Evolutionary conservation across 2,888 invertebrate species (phyloP).

Genomic region (Morpho achilles): DNA sequence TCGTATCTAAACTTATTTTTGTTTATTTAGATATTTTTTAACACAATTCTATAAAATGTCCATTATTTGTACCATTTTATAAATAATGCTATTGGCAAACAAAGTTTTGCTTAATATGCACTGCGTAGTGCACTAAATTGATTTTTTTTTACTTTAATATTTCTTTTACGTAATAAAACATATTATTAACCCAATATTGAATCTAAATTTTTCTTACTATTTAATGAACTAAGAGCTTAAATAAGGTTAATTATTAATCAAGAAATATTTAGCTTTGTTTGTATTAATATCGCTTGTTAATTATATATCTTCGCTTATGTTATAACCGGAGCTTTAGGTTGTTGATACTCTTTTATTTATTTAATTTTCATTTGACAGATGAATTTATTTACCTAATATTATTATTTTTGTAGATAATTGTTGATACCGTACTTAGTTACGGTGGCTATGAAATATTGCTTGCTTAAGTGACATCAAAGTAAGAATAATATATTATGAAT

Average conservation of each 20-base stretch:
- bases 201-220: too few species aligned
- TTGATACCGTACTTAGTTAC: slow-evolving; percentile 34
- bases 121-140: too few species aligned
- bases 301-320: slow-evolving; percentile 6
- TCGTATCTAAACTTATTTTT: too few species aligned
- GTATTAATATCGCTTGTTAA: background rate
- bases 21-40: too few species aligned
- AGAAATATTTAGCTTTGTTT: slow-evolving; percentile 1
- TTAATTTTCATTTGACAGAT: slow-evolving; percentile 45
- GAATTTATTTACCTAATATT: slow-evolving; percentile 53
- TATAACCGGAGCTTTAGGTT: slow-evolving; percentile 24
- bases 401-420: slow-evolving; percentile 36
- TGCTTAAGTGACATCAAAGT: slow-evolving; percentile 30
- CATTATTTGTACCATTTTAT: too few species aligned
- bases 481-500: slow-evolving; percentile 24
- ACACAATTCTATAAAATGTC: too few species aligned
- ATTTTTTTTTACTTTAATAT: too few species aligned
- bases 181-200: too few species aligned
- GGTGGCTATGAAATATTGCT: slow-evolving; percentile 48
- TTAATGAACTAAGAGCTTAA: too few species aligned
- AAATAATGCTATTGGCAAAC: too few species aligned
- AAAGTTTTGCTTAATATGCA: too few species aligned
- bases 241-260: background rate
- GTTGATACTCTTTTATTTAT: slow-evolving; percentile 41
- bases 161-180: too few species aligned